Evolutionary conservation across 2,797 vertebrate genomes (phyloP), one percentile per base, ranked within the genome.

Genomic region (Eleutherodactylus coqui): DNA sequence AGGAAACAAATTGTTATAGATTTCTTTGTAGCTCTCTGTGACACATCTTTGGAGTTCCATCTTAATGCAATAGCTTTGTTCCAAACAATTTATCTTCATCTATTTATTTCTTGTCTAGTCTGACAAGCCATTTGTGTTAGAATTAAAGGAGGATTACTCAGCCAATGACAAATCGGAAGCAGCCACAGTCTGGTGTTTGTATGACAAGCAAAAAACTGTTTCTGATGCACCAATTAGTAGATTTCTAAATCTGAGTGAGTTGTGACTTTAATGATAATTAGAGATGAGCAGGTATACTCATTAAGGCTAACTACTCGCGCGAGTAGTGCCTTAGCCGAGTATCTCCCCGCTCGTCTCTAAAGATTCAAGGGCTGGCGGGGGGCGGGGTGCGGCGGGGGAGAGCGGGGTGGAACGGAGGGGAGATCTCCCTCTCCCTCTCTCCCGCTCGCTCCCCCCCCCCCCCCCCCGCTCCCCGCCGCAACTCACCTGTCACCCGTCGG

Each of bases 191-290:
- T 72, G 27, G 36, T 72, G 69, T 72, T n/a, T 43, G 38, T 1
- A 27, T 72, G 69, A 38, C 69, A 43, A 72, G 27, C 10, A 43
- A 3, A 43, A 41, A 70, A 70, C 21, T 21, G 67, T 70, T 70
- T 70, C 36, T 41, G 67, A 38, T 41, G 36, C 36, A 4, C n/a
- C 19, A 70, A 41, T 70, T 70, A 38, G 36, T 41, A 41, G n/a
- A n/a, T n/a, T n/a, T 41, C 11, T 24, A 38, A 21, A 13, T 24
- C 38, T 24, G 36, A 24, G 24, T 5, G 19, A 69, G 67, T 24
- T 69, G 67, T 69, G 60, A 64, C 60, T 64, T 64, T 29, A 64
- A 24, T 55, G 58, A 32, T 62, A n/a, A n/a, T n/a, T n/a, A n/a
- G n/a, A n/a, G n/a, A n/a, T n/a, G n/a, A n/a, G n/a, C n/a, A n/a